Percentiles rank a stretch among this genome's conserved stretches.
These are phyloP conservation scores for Caenorhabditis angaria DNA, from an alignment of 2,888 invertebrate genomes.

Conservation along the genomic window DNA sequence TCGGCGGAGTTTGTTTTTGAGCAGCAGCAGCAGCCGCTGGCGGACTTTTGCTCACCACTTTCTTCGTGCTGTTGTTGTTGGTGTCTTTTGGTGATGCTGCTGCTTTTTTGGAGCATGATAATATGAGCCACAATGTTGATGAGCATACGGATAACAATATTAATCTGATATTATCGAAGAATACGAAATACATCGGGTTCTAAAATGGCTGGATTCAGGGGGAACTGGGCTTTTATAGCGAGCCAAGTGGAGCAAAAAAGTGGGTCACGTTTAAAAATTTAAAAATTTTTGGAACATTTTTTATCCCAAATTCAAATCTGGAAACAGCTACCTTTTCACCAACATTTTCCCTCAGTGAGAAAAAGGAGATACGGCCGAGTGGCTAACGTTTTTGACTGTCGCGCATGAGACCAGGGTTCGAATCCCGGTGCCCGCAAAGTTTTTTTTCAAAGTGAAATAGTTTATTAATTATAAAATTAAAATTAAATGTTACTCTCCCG, in stretches of 20 bases:
- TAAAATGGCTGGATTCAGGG: background rate
- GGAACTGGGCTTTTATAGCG: too few relatives aligned
- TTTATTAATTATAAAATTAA: too few relatives aligned
- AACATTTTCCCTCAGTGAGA: too few relatives aligned
- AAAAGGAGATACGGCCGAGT: too few relatives aligned
- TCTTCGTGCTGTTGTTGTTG: background rate
- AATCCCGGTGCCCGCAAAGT: too few relatives aligned
- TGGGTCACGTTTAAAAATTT: background rate
- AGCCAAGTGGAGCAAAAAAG: too few relatives aligned
- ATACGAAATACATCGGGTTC: background rate
- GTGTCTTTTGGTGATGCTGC: background rate
- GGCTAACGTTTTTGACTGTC: too few relatives aligned
- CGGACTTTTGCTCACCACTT: background rate
- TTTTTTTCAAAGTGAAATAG: too few relatives aligned
- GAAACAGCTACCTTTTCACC: too few relatives aligned
- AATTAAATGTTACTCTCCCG: too few relatives aligned
- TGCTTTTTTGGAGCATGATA: background rate
- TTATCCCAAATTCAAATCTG: background rate
- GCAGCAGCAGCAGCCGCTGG: background rate
- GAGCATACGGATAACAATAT: background rate
- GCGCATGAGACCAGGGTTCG: too few relatives aligned
- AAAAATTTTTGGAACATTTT: background rate
- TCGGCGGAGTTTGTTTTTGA: slow-evolving; percentile 9
- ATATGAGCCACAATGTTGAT: background rate
- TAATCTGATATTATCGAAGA: background rate